These are phyloP conservation scores for Eilema caniola DNA, from an alignment of 2,888 invertebrate genomes.

Conservation along the genomic window DNA sequence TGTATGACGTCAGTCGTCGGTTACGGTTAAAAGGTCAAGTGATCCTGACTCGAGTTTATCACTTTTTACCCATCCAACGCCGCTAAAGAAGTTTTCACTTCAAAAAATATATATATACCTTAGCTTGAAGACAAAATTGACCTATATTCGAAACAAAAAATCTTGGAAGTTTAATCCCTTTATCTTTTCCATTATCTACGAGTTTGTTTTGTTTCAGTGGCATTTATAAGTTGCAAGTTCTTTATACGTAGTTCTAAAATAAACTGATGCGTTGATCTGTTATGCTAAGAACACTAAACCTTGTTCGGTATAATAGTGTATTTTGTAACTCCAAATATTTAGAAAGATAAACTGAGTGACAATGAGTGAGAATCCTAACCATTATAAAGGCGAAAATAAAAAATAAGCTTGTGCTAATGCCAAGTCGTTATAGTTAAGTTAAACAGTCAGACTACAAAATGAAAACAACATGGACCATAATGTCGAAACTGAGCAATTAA, in stretches of 20 bases:
- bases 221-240: conserved; percentile 40
- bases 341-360: background rate
- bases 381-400: no score
- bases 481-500: no score
- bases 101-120: no score
- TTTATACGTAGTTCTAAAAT: conserved; percentile 46
- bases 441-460: no score
- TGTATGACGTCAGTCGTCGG: no score
- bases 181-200: conserved; percentile 36
- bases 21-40: no score
- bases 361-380: background rate
- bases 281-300: background rate
- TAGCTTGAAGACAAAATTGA: conserved; percentile 31
- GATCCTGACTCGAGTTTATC: no score
- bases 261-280: conserved; percentile 26
- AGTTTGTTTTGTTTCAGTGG: conserved; percentile 42
- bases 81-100: no score
- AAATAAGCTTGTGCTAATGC: no score
- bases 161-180: conserved; percentile 44
- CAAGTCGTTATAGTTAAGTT: no score
- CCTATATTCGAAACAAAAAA: conserved; percentile 32
- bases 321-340: background rate
- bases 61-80: no score
- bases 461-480: no score
- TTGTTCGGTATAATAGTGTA: background rate